These are phyloP conservation scores for Horisme vitalbata DNA, from an alignment of 2,888 invertebrate species.

Conservation along the genomic window DNA sequence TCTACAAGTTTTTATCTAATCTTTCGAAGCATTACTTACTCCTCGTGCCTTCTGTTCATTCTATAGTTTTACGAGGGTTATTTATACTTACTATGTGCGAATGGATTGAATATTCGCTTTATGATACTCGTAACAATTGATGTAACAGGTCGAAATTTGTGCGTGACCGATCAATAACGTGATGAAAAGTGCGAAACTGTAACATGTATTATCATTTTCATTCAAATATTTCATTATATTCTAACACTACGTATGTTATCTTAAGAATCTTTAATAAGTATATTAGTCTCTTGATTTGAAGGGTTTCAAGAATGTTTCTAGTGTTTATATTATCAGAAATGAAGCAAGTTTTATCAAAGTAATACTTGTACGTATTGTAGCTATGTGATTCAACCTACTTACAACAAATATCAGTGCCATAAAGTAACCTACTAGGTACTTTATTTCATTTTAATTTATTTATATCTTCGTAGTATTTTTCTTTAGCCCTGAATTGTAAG, in stretches of 20 bases:
- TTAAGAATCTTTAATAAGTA: too few species aligned
- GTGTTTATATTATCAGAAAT: background rate
- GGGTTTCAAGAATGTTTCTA: too few species aligned
- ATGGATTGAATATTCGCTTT: slow-evolving; percentile 1
- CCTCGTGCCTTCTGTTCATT: background rate
- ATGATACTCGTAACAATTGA: slow-evolving; percentile 32
- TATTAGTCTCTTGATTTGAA: too few species aligned
- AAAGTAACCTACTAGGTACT: too few species aligned
- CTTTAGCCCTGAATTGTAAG: too few species aligned
- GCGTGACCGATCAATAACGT: slow-evolving; percentile 44
- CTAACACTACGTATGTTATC: too few species aligned
- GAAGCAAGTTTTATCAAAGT: background rate
- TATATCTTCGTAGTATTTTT: too few species aligned
- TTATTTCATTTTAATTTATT: too few species aligned
- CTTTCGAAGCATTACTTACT: background rate
- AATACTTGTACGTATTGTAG: too few species aligned
- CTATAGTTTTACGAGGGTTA: background rate
- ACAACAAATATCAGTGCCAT: too few species aligned
- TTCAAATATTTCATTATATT: background rate
- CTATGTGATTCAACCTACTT: too few species aligned
- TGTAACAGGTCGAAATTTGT: slow-evolving; percentile 37
- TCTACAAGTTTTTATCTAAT: slow-evolving; percentile 6
- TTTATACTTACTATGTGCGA: background rate
- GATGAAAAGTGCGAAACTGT: slow-evolving; percentile 48
- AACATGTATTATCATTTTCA: too few species aligned